Percentiles rank a stretch among this genome's conserved stretches.
Conservation (phyloP, 2,888 invertebrate genomes). For the Caenorhabditis plicata region DNA sequence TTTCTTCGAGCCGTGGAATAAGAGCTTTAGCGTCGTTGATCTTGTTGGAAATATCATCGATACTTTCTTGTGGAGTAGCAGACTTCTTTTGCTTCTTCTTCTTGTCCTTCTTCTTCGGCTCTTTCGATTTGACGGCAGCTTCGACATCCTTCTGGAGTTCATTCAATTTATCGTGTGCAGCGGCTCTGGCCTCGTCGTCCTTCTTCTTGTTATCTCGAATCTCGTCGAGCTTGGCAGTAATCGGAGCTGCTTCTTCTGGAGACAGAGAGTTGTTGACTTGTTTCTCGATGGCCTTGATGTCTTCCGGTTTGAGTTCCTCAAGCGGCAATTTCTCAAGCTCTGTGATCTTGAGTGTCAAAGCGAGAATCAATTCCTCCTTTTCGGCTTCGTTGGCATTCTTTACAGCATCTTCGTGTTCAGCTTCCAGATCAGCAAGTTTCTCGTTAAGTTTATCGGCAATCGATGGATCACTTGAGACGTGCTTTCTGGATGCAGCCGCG, state of each 20-base stretch:
- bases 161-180: conserved; percentile 15
- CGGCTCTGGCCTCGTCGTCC: conserved; percentile 10
- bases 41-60: conserved; percentile 22
- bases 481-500: conserved; percentile 26
- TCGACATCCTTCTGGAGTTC: conserved; percentile 24
- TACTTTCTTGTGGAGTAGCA: conserved; percentile 18
- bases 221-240: conserved; percentile 12
- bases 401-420: conserved; percentile 32
- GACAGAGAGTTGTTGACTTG: too few relatives aligned
- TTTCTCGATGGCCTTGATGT: too few relatives aligned
- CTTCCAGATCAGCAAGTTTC: conserved; percentile 28
- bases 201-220: conserved; percentile 19
- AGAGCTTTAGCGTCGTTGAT: conserved; percentile 16
- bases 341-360: too few relatives aligned
- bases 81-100: too few relatives aligned
- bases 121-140: conserved; percentile 20
- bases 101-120: conserved; percentile 39
- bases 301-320: too few relatives aligned
- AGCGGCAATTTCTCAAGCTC: too few relatives aligned
- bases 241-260: too few relatives aligned
- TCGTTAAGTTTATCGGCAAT: conserved; percentile 14
- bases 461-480: conserved; percentile 24
- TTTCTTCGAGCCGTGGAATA: conserved; percentile 27
- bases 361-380: conserved; percentile 30
- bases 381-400: conserved; percentile 30